A percentile compares a stretch with the other conserved stretches of the same genome.
Evolutionary conservation across 2,888 invertebrate species (phyloP).

Genomic region (Elysia crispata): DNA sequence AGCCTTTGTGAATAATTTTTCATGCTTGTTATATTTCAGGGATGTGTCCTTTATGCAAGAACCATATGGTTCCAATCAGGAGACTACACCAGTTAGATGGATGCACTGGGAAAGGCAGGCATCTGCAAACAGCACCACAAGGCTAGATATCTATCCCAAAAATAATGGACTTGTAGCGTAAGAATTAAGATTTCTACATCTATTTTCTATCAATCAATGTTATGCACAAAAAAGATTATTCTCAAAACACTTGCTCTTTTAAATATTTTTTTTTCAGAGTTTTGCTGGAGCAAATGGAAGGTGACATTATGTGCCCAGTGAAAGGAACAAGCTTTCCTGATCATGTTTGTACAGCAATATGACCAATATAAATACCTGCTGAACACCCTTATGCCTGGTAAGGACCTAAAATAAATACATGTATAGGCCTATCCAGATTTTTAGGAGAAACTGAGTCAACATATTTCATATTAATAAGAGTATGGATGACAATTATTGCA

Average conservation of each 20-base stretch:
- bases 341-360: conserved; percentile 12
- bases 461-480: too few species aligned
- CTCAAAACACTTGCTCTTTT: neutral
- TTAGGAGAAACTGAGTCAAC: too few species aligned
- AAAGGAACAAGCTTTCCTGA: neutral
- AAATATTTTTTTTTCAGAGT: neutral
- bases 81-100: neutral
- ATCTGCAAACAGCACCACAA: too few species aligned
- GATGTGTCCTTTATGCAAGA: neutral
- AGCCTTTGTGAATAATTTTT: neutral
- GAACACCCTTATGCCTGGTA: neutral
- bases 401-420: too few species aligned
- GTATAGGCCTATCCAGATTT: neutral
- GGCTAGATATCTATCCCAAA: too few species aligned
- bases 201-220: neutral
- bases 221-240: too few species aligned
- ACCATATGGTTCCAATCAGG: neutral
- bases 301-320: neutral
- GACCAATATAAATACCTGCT: conserved; percentile 5
- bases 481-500: neutral
- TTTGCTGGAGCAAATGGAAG: neutral
- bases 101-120: neutral
- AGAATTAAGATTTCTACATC: too few species aligned
- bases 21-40: neutral
- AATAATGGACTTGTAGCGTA: too few species aligned